Evolutionary conservation across 1,140 invertebrate genomes (phyloP).

Genomic region (Penaeus indicus): DNA sequence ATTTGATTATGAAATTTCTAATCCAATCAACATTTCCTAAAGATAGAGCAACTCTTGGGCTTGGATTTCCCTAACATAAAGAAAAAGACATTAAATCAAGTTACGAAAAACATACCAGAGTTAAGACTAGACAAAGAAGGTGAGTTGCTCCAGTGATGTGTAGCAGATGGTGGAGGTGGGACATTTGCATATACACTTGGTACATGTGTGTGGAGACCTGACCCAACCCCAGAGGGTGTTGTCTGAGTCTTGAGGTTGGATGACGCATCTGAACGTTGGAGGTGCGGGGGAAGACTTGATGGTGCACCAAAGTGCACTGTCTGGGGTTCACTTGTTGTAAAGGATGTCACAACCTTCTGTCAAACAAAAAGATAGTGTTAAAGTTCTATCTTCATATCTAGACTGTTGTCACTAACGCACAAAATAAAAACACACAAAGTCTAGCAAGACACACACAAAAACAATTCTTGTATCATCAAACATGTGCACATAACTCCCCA

Average conservation of each 20-base stretch:
- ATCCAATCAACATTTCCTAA: too few relatives aligned
- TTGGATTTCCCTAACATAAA: background rate
- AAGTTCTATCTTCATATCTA: background rate
- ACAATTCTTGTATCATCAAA: background rate
- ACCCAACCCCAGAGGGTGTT: background rate
- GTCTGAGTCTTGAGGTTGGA: conserved; percentile 61
- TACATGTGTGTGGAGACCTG: conserved; percentile 4
- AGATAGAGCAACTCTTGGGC: too few relatives aligned
- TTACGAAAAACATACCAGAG: conserved; percentile 50
- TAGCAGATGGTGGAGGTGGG: conserved; percentile 57
- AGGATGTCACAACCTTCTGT: conserved; percentile 64
- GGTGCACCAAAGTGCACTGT: conserved; percentile 62
- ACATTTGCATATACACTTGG: conserved; percentile 36
- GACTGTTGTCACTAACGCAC: background rate
- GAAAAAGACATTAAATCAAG: background rate
- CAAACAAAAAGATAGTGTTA: background rate
- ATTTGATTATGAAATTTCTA: too few relatives aligned
- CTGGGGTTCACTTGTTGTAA: conserved; percentile 66
- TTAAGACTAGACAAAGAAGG: conserved; percentile 60
- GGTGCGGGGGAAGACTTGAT: conserved; percentile 20
- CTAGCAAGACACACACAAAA: background rate
- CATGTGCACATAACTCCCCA: background rate
- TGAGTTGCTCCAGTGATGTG: conserved; percentile 56
- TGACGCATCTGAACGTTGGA: conserved; percentile 63
- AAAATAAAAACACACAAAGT: background rate